Percentiles rank a stretch among this genome's conserved stretches.
phyloP scores from a whole-genome alignment of 2,113 vertebrate genomes.

The Aspiorhynchus laticeps region DNA sequence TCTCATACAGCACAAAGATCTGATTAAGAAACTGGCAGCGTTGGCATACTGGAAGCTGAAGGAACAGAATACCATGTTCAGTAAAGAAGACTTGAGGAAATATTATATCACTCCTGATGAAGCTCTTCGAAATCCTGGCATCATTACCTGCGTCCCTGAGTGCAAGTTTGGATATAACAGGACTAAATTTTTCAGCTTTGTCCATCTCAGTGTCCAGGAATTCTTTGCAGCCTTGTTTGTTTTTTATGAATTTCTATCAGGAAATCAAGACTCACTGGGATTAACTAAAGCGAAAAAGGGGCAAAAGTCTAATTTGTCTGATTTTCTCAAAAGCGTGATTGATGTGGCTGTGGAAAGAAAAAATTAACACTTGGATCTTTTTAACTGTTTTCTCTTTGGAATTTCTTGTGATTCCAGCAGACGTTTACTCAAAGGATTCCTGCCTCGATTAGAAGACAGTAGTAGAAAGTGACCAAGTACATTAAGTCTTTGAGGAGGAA shows the following conservation, averaged over 20 bases:
- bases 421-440: constrained; percentile 9
- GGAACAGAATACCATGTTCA: constrained; percentile 37
- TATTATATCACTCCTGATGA: constrained; percentile 24
- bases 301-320: not conserved
- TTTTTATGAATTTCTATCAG: not conserved
- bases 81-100: constrained; percentile 43
- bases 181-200: constrained; percentile 43
- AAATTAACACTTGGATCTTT: constrained; percentile 30
- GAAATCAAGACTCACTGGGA: not conserved
- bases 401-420: constrained; percentile 30
- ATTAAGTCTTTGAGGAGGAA: constrained; percentile 9
- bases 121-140: constrained; percentile 1
- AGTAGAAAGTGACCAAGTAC: not conserved
- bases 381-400: constrained; percentile 42
- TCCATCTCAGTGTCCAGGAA: constrained; percentile 49
- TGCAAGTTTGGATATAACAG: not conserved
- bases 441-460: not conserved
- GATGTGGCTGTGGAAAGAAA: not conserved
- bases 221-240: constrained; percentile 50
- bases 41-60: constrained; percentile 42
- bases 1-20: not conserved
- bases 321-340: constrained; percentile 17
- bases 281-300: not conserved
- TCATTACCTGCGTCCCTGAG: constrained; percentile 33
- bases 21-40: constrained; percentile 33